Evolutionary conservation across 2,113 vertebrate species (phyloP), one percentile per base, ranked within the genome.

Genomic region (Dasyornis broadbenti): DNA sequence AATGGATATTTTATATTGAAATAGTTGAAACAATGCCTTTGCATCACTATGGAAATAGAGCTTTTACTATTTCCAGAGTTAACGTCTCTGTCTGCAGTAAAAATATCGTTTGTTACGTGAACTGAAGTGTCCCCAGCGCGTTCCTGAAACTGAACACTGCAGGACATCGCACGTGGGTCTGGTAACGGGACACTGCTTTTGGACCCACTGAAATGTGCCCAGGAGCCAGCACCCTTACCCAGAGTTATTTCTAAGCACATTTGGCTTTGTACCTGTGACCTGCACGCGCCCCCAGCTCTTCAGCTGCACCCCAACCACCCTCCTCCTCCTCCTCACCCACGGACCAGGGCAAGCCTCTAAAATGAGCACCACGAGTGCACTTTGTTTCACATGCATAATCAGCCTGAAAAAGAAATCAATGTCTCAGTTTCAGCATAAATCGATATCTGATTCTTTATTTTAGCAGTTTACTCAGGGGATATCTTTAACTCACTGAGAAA

Each of bases 101-200:
- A 96, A 97, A 76, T 94, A 97, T 68, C 59, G 0, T 69, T 80
- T 65, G 92, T 82, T 86, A 61, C 47, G 10, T 90, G 96, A 56
- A n/a, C 54, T 17, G 47, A 73, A 86, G 83, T 1, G 16, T 45
- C 79, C 86, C 78, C 88, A 91, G 65, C 0, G 3, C 19, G 6
- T 39, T 84, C 80, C 37, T 95, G 94, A 95, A 95, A 96, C 78
- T 9, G 40, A 93, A 94, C 83, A 65, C 94, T 60, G 64, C 28
- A 3, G 86, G 75, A 87, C 86, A 87, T 70, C 0, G 27, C 59
- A 54, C 16, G 0, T 66, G 42, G 47, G 24, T 23, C 89, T 56
- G 65, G 96, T 93, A 96, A 96, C 89, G 15, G 60, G 95, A 97
- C 84, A 92, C 94, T 71, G 70, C 22, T 5, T 71, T 78, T 92